These are phyloP conservation scores for Onthophagus sagittarius DNA, from an alignment of 2,888 invertebrate genomes.

Conservation along the genomic window DNA sequence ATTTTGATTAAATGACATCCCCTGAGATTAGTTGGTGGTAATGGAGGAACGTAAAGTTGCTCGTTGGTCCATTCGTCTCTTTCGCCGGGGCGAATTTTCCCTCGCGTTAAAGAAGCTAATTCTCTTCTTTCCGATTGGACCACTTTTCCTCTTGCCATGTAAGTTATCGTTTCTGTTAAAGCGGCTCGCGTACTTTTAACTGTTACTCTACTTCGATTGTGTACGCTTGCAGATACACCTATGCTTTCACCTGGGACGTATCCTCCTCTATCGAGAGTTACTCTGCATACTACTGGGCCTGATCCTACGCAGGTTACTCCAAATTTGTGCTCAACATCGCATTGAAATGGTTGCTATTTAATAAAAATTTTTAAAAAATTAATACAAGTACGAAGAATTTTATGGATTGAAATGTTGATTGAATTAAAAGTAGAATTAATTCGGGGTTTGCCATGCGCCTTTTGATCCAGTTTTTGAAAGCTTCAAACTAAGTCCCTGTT, in stretches of 20 bases:
- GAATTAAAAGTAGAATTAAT: too few species aligned
- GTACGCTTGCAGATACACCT: conserved; percentile 72
- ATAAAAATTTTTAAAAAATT: conserved; percentile 39
- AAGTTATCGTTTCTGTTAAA: conserved; percentile 84
- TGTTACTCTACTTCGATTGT: conserved; percentile 80
- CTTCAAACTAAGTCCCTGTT: too few species aligned
- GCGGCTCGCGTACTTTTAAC: conserved; percentile 84
- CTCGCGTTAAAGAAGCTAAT: conserved; percentile 72
- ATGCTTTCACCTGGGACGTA: conserved; percentile 95
- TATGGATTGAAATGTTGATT: too few species aligned
- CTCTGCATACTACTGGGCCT: conserved; percentile 81
- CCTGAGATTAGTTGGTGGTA: conserved; percentile 90
- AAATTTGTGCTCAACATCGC: conserved; percentile 86
- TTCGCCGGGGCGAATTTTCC: conserved; percentile 77
- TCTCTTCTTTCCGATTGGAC: conserved; percentile 84
- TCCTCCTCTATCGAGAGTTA: conserved; percentile 85
- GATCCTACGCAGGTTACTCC: conserved; percentile 86
- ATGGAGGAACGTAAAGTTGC: conserved; percentile 85
- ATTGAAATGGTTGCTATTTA: conserved; percentile 79
- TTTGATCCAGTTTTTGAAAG: too few species aligned
- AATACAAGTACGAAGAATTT: too few species aligned
- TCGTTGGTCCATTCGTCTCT: conserved; percentile 84
- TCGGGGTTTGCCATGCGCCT: too few species aligned
- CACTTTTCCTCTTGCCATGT: conserved; percentile 80
- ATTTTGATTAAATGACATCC: conserved; percentile 93